A percentile compares a stretch with the other conserved stretches of the same genome.
Conservation (phyloP, 2,797 vertebrate species). For the Telmatherina bonti region DNA sequence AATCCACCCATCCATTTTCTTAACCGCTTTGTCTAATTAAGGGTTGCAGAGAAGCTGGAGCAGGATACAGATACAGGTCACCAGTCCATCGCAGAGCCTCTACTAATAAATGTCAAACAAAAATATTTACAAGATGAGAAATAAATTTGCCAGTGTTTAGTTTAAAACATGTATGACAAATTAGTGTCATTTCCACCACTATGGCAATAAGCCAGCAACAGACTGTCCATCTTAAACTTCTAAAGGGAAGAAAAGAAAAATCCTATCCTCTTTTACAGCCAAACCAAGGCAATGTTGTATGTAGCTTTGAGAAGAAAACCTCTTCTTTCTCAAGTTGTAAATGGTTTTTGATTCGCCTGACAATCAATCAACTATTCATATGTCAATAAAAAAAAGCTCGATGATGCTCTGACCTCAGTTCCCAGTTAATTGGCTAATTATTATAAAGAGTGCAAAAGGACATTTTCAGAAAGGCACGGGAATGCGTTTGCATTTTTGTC, state of each 20-base stretch:
- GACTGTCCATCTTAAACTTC: too few relatives aligned
- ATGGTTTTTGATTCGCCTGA: conserved; percentile 12
- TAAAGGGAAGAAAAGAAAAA: too few relatives aligned
- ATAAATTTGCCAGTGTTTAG: too few relatives aligned
- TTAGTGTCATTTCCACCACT: neutral
- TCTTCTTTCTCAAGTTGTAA: conserved; percentile 5
- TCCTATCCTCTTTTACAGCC: neutral
- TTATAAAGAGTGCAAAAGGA: conserved; percentile 29
- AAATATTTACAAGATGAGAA: neutral
- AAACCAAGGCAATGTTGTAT: neutral
- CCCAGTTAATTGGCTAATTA: conserved; percentile 29
- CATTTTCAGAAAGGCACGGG: conserved; percentile 26
- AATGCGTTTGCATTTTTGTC: conserved; percentile 42
- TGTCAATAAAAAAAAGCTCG: conserved; percentile 33
- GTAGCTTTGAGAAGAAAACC: neutral
- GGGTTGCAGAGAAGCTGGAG: too few relatives aligned
- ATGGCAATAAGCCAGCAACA: neutral
- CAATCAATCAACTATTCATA: conserved; percentile 21
- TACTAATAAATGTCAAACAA: neutral
- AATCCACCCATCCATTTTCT: too few relatives aligned
- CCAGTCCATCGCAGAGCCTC: too few relatives aligned
- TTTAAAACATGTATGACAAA: neutral
- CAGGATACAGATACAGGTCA: too few relatives aligned
- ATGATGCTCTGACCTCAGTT: conserved; percentile 20
- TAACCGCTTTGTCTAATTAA: too few relatives aligned